Evolutionary conservation across 1,140 invertebrate species (phyloP), one percentile per base, ranked within the genome.

Genomic region (Heliconius hermathena): DNA sequence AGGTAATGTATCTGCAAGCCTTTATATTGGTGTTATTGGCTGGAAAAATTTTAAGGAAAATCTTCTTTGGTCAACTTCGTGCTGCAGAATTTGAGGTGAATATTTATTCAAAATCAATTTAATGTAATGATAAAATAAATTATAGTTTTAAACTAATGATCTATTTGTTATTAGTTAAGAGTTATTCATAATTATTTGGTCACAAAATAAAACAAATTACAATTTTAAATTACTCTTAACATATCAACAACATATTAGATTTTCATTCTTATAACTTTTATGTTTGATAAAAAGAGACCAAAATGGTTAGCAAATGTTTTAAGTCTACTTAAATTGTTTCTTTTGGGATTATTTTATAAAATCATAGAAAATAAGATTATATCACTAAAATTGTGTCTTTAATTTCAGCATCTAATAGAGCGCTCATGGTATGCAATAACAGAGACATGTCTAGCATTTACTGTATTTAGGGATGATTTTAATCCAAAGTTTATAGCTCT

Each of bases 401-500:
- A 5, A 73, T 76, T 90, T 71, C 94, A 99, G 98, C 99, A 99
- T 95, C 95, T 99, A 77, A 97, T 99, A 87, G 99, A 99, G 91
- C 96, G 99, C 84, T 98, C 99, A 8, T 99, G 99, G 99, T 99
- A 99, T 96, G 99, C 99, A 8, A 97, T 99, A 38, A 99, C 99
- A 16, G 99, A 99, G 95, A 99, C 99, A 3, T 99, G 99, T 95
- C 95, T 99, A 84, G 99, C 99, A 36, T 99, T 99, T 89, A 99
- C 99, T 75, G 99, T 99, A 4, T 99, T 99, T 94, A 96, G 99
- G 88, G 99, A 99, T 96, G 99, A 99, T 91, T 99, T 99, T 91
- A 99, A 98, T 95, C 98, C 99, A 22, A 98, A 98, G 91, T 99
- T 99, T 96, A 98, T 99, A 88, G 99, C 99, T 18, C 95, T 99